Conservation (phyloP, 2,797 vertebrate species). For the Schizopygopsis malacanthus region DNA sequence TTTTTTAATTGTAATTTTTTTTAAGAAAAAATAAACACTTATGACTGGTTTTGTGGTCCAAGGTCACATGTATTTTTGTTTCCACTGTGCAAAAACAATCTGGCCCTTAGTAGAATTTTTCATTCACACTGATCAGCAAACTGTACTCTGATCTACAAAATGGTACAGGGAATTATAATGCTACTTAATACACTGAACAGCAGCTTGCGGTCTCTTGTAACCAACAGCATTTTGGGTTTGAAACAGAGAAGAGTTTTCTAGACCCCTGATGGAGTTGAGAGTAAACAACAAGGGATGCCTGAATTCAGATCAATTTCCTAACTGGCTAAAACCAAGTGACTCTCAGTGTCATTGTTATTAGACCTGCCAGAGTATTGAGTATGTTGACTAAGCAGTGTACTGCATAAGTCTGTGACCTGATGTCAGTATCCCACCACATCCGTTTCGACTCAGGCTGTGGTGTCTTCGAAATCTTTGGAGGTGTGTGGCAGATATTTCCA, state of each 20-base stretch:
- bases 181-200: neutral
- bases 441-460: neutral
- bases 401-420: conserved; percentile 30
- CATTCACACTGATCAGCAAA: neutral
- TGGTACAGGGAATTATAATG: neutral
- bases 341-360: conserved; percentile 41
- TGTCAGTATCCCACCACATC: conserved; percentile 20
- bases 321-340: conserved; percentile 42
- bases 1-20: too few relatives aligned
- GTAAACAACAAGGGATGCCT: conserved; percentile 33
- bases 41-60: too few relatives aligned
- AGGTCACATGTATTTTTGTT: neutral
- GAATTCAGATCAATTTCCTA: conserved; percentile 45
- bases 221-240: neutral
- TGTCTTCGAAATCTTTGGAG: neutral
- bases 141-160: conserved; percentile 6
- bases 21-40: too few relatives aligned
- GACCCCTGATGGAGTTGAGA: neutral
- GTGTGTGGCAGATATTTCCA: conserved; percentile 9
- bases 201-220: conserved; percentile 2
- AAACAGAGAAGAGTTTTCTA: conserved; percentile 24
- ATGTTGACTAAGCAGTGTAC: conserved; percentile 19
- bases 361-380: conserved; percentile 10
- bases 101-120: neutral
- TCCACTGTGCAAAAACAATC: neutral